Percentiles rank a stretch among this genome's conserved stretches.
Conservation (phyloP, 1,140 invertebrate species). For the Polypedilum pembai region DNA sequence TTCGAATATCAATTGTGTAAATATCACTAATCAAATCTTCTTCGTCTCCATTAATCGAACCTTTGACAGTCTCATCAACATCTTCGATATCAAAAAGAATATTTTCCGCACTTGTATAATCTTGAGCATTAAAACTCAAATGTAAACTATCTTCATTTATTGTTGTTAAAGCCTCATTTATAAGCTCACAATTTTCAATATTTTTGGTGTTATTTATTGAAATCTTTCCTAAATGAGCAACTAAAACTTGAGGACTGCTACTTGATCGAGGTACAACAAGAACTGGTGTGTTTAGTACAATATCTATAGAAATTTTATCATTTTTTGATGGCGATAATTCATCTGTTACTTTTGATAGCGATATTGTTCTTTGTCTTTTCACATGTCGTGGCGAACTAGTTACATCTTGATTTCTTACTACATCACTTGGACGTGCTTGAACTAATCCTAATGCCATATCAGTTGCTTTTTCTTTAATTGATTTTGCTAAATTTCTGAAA, state of each 20-base stretch:
- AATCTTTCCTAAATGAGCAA: conserved; percentile 90
- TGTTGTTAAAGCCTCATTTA: conserved; percentile 23
- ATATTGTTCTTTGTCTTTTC: conserved; percentile 37
- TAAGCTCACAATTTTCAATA: background rate
- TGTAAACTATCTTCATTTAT: conserved; percentile 29
- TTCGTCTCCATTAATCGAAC: conserved; percentile 30
- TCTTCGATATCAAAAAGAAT: background rate
- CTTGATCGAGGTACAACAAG: conserved; percentile 73
- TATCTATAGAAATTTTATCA: conserved; percentile 48
- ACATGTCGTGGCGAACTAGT: conserved; percentile 44
- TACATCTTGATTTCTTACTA: conserved; percentile 35
- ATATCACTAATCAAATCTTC: conserved; percentile 33
- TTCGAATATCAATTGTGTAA: conserved; percentile 54
- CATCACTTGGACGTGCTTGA: conserved; percentile 51
- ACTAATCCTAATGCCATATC: conserved; percentile 90
- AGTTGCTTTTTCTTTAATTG: conserved; percentile 80
- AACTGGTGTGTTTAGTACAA: conserved; percentile 83
- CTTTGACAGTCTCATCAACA: conserved; percentile 11
- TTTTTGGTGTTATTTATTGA: conserved; percentile 49
- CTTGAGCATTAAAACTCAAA: conserved; percentile 5
- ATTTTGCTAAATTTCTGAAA: conserved; percentile 64
- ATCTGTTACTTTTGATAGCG: conserved; percentile 21
- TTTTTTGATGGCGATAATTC: background rate
- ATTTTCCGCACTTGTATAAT: conserved; percentile 18
- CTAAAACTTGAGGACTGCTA: conserved; percentile 74